A percentile compares a stretch with the other conserved stretches of the same genome.
phyloP scores from a whole-genome alignment of 2,113 vertebrate genomes.

The Chauna torquata region DNA sequence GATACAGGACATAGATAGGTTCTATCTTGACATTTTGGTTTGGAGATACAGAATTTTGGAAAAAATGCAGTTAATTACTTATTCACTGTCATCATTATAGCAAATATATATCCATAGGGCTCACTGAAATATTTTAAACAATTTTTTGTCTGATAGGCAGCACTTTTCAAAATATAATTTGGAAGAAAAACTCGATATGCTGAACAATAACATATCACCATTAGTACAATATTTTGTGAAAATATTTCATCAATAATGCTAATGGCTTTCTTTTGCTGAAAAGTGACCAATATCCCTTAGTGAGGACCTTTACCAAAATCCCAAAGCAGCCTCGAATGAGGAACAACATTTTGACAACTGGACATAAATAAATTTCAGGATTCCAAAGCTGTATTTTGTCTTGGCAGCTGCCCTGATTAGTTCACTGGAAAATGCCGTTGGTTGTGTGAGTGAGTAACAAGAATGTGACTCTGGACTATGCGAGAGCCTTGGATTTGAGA shows the following conservation, averaged over 20 bases:
- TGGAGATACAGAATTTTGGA: not conserved
- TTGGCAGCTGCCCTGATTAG: not conserved
- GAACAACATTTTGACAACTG: not conserved
- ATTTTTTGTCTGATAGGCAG: not conserved
- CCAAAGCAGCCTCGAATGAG: not conserved
- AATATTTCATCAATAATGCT: not conserved
- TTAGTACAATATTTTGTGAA: not conserved
- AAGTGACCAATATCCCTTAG: not conserved
- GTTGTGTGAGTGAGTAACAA: not conserved
- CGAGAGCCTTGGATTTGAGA: not conserved
- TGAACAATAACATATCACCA: not conserved
- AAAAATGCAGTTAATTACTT: not conserved
- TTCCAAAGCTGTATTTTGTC: not conserved
- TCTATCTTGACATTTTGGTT: not conserved
- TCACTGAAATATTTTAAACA: not conserved
- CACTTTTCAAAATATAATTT: not conserved
- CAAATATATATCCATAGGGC: not conserved
- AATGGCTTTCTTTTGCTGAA: not conserved
- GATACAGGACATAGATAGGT: accelerated
- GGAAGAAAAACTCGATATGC: not conserved
- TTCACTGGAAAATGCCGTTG: not conserved
- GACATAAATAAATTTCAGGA: not conserved
- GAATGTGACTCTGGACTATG: not conserved
- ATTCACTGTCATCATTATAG: not conserved
- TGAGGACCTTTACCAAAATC: not conserved